A percentile compares a stretch with the other conserved stretches of the same genome.
Conservation (phyloP, 2,797 vertebrate species). For the Eutrigla gurnardus region DNA sequence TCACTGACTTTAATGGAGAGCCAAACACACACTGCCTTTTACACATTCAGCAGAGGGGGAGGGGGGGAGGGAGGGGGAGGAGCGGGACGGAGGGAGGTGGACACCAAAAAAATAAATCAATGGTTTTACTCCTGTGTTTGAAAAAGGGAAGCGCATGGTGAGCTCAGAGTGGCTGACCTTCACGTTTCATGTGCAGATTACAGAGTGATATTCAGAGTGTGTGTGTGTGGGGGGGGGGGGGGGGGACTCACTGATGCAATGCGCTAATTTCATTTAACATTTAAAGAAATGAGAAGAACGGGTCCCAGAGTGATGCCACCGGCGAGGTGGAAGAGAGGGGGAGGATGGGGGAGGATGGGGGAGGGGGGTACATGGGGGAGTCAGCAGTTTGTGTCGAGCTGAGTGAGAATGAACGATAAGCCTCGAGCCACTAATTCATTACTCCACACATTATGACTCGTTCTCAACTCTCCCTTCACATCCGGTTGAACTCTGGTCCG, state of each 20-base stretch:
- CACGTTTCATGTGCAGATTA: constrained; percentile 76
- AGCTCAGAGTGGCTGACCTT: constrained; percentile 71
- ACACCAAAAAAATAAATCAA: constrained; percentile 52
- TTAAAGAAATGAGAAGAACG: constrained; percentile 67
- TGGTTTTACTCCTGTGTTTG: constrained; percentile 60
- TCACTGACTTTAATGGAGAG: constrained; percentile 62
- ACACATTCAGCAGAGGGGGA: constrained; percentile 32
- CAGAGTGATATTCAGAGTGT: constrained; percentile 63
- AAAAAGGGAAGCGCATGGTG: constrained; percentile 56
- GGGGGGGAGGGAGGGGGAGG: constrained; percentile 10
- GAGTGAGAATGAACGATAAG: constrained; percentile 71
- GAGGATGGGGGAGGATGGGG: neutral
- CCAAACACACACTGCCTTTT: constrained; percentile 60
- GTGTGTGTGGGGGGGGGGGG: too few relatives aligned
- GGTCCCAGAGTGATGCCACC: constrained; percentile 59
- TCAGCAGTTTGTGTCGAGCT: constrained; percentile 80
- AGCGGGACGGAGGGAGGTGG: constrained; percentile 30
- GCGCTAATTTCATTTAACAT: constrained; percentile 81
- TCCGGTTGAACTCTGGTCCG: constrained; percentile 32
- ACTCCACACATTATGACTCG: constrained; percentile 60
- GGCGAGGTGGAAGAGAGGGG: constrained; percentile 40
- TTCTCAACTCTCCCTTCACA: constrained; percentile 50
- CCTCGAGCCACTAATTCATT: constrained; percentile 72
- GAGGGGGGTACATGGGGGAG: constrained; percentile 47
- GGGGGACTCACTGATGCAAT: constrained; percentile 74